Evolutionary conservation across 2,113 vertebrate genomes (phyloP).

Genomic region (Proterorhinus semilunaris): DNA sequence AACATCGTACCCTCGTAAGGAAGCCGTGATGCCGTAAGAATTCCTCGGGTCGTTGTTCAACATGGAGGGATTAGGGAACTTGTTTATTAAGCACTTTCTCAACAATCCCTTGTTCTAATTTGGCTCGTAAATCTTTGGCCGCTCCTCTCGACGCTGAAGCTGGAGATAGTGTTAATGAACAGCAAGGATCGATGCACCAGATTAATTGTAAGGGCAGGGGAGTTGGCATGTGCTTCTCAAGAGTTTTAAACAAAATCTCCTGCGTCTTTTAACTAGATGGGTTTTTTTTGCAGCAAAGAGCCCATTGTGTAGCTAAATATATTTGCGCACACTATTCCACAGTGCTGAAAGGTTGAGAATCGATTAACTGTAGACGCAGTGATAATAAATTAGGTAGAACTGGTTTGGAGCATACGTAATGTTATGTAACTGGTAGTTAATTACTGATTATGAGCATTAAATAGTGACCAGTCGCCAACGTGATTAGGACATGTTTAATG

Average conservation of each 20-base stretch:
- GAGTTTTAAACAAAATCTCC: not conserved
- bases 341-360: conserved; percentile 1
- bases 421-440: not conserved
- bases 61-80: conserved; percentile 13
- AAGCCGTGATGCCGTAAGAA: conserved; percentile 5
- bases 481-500: no score
- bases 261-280: not conserved
- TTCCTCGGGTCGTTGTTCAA: conserved; percentile 9
- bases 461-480: no score
- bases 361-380: not conserved
- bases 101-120: not conserved
- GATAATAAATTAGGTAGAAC: not conserved
- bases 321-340: not conserved
- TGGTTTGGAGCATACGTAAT: not conserved
- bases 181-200: not conserved
- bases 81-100: conserved; percentile 48
- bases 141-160: not conserved
- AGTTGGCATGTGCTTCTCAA: not conserved
- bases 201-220: not conserved
- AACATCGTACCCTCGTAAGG: not conserved
- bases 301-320: not conserved
- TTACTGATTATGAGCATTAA: no score
- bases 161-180: not conserved
- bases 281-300: not conserved
- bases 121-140: not conserved